Evolutionary conservation across 2,797 vertebrate species (phyloP).

Genomic region (Epinephelus coioides): DNA sequence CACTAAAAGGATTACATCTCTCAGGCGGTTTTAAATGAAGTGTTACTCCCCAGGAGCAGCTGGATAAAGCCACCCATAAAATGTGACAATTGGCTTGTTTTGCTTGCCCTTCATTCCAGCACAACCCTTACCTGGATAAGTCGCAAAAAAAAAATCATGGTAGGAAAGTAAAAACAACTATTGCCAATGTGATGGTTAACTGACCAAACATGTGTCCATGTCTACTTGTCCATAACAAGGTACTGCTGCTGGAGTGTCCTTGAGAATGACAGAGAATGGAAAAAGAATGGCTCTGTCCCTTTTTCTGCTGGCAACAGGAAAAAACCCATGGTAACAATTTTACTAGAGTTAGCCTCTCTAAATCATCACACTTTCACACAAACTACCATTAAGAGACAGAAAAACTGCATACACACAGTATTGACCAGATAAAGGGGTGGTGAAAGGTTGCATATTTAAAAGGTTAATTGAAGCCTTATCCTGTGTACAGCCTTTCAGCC

Average conservation of each 20-base stretch:
- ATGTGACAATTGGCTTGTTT: slow-evolving; percentile 43
- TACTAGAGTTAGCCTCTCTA: slow-evolving; percentile 5
- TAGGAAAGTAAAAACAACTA: slow-evolving; percentile 11
- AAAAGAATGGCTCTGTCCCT: slow-evolving; percentile 4
- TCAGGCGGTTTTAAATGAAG: slow-evolving; percentile 46
- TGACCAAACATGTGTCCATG: slow-evolving; percentile 17
- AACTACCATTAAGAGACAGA: not conserved
- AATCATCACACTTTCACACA: slow-evolving; percentile 13
- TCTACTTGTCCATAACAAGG: slow-evolving; percentile 21
- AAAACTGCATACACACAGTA: not conserved
- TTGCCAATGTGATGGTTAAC: slow-evolving; percentile 4
- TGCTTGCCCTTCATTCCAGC: not conserved
- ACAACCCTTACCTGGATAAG: slow-evolving; percentile 15
- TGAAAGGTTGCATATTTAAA: not conserved
- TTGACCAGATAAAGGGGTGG: not conserved
- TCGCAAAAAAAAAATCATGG: slow-evolving; percentile 18
- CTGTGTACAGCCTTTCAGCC: not conserved
- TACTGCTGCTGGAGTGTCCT: slow-evolving; percentile 23
- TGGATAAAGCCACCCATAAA: slow-evolving; percentile 18
- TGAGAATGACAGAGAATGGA: slow-evolving; percentile 17
- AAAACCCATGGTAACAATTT: slow-evolving; percentile 19
- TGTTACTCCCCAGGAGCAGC: slow-evolving; percentile 27
- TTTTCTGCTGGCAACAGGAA: slow-evolving; percentile 17
- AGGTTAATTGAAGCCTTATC: not conserved
- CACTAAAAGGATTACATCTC: slow-evolving; percentile 49